Conservation (phyloP, 1,140 invertebrate species). For the Cataglyphis hispanica region DNA sequence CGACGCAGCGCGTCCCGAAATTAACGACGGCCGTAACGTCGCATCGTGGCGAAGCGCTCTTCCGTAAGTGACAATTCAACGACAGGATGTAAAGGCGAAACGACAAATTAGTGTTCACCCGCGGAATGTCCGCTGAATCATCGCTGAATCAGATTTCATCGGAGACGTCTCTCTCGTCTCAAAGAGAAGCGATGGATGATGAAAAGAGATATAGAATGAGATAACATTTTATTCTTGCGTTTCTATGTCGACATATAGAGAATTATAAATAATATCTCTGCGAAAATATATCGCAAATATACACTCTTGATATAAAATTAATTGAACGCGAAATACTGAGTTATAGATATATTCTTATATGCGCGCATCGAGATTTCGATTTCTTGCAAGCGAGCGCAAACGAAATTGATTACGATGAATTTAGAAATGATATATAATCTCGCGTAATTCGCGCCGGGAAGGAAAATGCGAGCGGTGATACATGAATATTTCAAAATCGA, state of each 20-base stretch:
- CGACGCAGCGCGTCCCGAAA: slow-evolving; percentile 15
- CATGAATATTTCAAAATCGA: slow-evolving; percentile 38
- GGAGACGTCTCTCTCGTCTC: background rate
- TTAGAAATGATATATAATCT: slow-evolving; percentile 4
- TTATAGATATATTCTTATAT: background rate
- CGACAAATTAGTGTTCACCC: slow-evolving; percentile 20
- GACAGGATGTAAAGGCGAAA: background rate
- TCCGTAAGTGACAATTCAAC: slow-evolving; percentile 30
- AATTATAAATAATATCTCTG: background rate
- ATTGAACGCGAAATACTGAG: slow-evolving; percentile 16
- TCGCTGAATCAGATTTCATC: background rate
- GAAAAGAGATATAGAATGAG: background rate
- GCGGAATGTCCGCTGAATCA: slow-evolving; percentile 24
- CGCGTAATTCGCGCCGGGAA: background rate
- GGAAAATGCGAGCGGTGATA: background rate
- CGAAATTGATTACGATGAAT: slow-evolving; percentile 38
- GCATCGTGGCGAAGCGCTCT: background rate
- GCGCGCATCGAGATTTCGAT: slow-evolving; percentile 17
- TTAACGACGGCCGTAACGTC: slow-evolving; percentile 49
- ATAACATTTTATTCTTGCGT: background rate
- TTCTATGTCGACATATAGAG: background rate
- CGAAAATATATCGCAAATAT: background rate
- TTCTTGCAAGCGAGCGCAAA: slow-evolving; percentile 24
- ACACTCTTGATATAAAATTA: slow-evolving; percentile 9
- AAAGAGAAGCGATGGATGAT: background rate